Evolutionary conservation across 2,888 invertebrate species (phyloP).

Genomic region (Ganaspis brasiliensis): DNA sequence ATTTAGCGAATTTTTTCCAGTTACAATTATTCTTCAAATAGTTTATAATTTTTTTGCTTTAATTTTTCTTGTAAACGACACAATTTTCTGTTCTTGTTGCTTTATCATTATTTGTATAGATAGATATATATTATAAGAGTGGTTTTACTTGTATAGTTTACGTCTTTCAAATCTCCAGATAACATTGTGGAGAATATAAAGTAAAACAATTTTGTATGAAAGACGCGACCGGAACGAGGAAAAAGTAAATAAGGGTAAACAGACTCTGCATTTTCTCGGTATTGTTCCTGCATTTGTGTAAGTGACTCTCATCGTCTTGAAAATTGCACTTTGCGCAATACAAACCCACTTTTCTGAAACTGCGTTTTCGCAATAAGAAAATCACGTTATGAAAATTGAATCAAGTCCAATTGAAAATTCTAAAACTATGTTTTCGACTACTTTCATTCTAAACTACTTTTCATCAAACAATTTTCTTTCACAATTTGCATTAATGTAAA

Average conservation of each 20-base stretch:
- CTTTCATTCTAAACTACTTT: neutral
- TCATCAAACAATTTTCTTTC: neutral
- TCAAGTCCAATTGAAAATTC: conserved; percentile 23
- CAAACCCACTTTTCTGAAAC: conserved; percentile 14
- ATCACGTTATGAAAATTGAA: conserved; percentile 38
- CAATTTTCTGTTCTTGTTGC: conserved; percentile 14
- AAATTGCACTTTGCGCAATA: conserved; percentile 32
- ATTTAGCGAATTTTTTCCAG: too few relatives aligned
- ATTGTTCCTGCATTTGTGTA: conserved; percentile 13
- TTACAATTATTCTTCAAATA: neutral
- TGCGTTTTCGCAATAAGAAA: conserved; percentile 17
- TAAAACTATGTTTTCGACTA: conserved; percentile 3
- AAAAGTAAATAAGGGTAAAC: conserved; percentile 4
- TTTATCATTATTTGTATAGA: conserved; percentile 26
- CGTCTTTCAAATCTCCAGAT: conserved; percentile 15
- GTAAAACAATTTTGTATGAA: conserved; percentile 16
- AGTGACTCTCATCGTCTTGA: conserved; percentile 21
- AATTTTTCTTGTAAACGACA: neutral
- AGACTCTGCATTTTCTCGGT: conserved; percentile 9
- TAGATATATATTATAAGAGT: conserved; percentile 8
- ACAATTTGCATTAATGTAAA: too few relatives aligned
- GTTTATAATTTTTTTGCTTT: neutral
- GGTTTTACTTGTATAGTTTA: conserved; percentile 39
- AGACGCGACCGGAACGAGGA: conserved; percentile 13
- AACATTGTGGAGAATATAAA: conserved; percentile 26